Conservation (phyloP, 2,888 invertebrate genomes). For the Craniophora ligustri region DNA sequence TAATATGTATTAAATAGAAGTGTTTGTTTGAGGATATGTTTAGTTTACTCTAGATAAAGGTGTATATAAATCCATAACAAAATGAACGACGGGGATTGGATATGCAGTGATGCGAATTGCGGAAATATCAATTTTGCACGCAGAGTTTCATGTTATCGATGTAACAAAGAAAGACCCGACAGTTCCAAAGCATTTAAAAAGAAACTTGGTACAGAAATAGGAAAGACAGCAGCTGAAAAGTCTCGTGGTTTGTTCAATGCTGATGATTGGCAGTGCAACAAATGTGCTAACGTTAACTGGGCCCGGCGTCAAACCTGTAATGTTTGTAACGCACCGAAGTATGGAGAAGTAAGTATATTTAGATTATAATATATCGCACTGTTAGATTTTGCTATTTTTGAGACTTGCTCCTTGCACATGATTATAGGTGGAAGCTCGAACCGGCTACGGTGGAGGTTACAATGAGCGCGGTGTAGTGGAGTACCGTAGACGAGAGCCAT, state of each 20-base stretch:
- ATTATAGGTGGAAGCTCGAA: constrained; percentile 91
- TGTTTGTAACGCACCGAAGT: constrained; percentile 99
- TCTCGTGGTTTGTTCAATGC: constrained; percentile 98
- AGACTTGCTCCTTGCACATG: constrained; percentile 12
- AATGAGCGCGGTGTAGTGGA: constrained; percentile 99
- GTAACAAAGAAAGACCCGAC: constrained; percentile 92
- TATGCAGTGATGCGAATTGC: constrained; percentile 92
- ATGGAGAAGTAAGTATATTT: constrained; percentile 93
- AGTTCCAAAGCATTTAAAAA: constrained; percentile 88
- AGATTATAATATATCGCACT: neutral
- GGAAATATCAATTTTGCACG: constrained; percentile 98
- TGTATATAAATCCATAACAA: constrained; percentile 69
- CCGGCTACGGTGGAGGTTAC: constrained; percentile 96
- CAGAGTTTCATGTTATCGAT: constrained; percentile 96
- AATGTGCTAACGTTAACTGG: constrained; percentile 99
- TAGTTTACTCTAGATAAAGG: constrained; percentile 58
- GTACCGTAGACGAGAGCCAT: constrained; percentile 95
- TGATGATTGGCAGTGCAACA: constrained; percentile 99
- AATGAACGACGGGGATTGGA: constrained; percentile 90
- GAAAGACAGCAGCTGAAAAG: constrained; percentile 99
- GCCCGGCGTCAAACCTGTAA: constrained; percentile 98
- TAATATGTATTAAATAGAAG: constrained; percentile 52
- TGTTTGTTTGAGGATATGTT: constrained; percentile 56
- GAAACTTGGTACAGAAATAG: constrained; percentile 98
- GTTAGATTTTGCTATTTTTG: neutral